Percentiles rank a stretch among this genome's conserved stretches.
These are phyloP conservation scores for Heliconius congener DNA, from an alignment of 1,140 invertebrate genomes.

Conservation along the genomic window DNA sequence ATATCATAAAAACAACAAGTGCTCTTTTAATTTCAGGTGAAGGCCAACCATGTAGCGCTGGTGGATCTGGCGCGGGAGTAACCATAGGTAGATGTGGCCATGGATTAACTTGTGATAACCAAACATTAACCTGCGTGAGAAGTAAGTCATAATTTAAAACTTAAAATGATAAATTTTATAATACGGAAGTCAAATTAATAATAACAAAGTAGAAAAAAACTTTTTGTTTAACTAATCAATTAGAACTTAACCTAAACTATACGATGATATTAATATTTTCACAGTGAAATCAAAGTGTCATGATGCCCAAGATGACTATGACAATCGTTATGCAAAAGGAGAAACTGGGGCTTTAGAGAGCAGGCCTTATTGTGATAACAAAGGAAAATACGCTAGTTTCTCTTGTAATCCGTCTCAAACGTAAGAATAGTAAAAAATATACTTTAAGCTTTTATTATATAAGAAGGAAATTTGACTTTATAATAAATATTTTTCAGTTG, in stretches of 20 bases:
- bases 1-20: too few species aligned
- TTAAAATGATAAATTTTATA: background rate
- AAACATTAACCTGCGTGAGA: constrained; percentile 52
- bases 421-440: constrained; percentile 59
- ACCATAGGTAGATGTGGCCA: constrained; percentile 67
- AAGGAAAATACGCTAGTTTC: constrained; percentile 78
- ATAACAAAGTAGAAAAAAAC: too few species aligned
- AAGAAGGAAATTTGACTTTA: background rate
- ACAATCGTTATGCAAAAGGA: constrained; percentile 57
- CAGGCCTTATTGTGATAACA: constrained; percentile 81
- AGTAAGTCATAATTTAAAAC: constrained; percentile 46
- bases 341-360: constrained; percentile 66
- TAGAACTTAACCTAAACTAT: background rate
- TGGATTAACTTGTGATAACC: constrained; percentile 60
- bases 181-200: too few species aligned
- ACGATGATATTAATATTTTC: constrained; percentile 30
- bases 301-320: constrained; percentile 70
- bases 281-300: constrained; percentile 76
- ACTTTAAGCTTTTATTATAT: background rate
- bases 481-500: constrained; percentile 76
- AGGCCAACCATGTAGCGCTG: constrained; percentile 52
- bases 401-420: constrained; percentile 83
- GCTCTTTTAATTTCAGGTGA: constrained; percentile 16
- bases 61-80: constrained; percentile 62
- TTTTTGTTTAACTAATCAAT: background rate